Evolutionary conservation across 2,113 vertebrate genomes (phyloP).

Genomic region (Platichthys flesus): DNA sequence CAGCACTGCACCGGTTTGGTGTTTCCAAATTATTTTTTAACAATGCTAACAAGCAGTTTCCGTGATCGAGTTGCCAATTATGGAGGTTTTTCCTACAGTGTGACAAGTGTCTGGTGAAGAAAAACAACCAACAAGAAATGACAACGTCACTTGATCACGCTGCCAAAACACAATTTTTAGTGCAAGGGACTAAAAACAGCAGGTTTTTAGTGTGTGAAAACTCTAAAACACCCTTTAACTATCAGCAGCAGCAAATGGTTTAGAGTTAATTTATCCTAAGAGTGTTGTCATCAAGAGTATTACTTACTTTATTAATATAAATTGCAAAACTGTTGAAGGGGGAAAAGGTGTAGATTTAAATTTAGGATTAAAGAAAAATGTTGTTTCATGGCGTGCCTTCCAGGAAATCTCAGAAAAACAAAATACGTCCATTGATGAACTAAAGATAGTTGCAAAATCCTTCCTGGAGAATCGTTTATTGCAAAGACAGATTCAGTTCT

Average conservation of each 20-base stretch:
- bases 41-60: conserved; percentile 64
- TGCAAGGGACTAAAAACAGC: conserved; percentile 40
- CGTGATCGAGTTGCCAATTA: conserved; percentile 55
- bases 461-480: conserved; percentile 48
- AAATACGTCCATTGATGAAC: conserved; percentile 20
- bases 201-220: conserved; percentile 54
- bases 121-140: conserved; percentile 63
- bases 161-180: conserved; percentile 41
- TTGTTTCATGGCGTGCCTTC: not conserved
- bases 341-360: conserved; percentile 27
- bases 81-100: conserved; percentile 58
- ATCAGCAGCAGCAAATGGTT: conserved; percentile 28
- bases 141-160: conserved; percentile 11
- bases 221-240: conserved; percentile 45
- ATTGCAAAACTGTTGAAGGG: conserved; percentile 35
- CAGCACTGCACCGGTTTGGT: conserved; percentile 25
- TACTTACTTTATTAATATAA: conserved; percentile 20
- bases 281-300: conserved; percentile 35
- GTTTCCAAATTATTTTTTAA: conserved; percentile 68
- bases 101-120: conserved; percentile 63
- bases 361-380: conserved; percentile 23
- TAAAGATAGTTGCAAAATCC: conserved; percentile 42
- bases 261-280: conserved; percentile 32
- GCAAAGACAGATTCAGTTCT: conserved; percentile 42
- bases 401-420: not conserved